phyloP scores from a whole-genome alignment of 2,888 invertebrate genomes.

The Limnephilus marmoratus region DNA sequence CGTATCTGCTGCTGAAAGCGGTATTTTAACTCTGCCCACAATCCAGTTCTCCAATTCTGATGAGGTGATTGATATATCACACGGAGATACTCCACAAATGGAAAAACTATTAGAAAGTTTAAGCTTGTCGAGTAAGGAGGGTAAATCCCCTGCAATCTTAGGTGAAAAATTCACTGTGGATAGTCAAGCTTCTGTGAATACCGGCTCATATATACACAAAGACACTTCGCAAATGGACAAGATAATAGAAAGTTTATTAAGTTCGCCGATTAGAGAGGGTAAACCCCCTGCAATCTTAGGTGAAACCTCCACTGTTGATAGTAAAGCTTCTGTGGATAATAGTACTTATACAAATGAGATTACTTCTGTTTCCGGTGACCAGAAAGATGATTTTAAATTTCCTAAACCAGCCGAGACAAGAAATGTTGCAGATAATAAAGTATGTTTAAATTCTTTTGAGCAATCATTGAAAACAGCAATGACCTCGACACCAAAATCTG shows the following conservation, averaged over 20 bases:
- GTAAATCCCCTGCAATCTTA: not conserved
- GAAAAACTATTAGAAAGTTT: not conserved
- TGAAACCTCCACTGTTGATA: too few relatives aligned
- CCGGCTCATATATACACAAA: not conserved
- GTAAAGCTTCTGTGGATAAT: not conserved
- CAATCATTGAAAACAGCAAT: constrained; percentile 22
- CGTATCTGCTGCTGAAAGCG: constrained; percentile 34
- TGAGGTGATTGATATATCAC: not conserved
- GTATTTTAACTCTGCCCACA: constrained; percentile 24
- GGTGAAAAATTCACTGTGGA: not conserved
- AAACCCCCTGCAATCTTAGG: not conserved
- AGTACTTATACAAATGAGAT: not conserved
- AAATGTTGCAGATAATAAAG: not conserved
- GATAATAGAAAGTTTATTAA: not conserved
- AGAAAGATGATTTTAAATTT: not conserved
- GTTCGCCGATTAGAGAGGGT: not conserved
- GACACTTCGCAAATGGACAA: not conserved
- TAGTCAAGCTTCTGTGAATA: not conserved
- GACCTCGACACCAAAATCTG: constrained; percentile 55
- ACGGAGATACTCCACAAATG: not conserved
- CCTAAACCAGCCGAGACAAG: not conserved
- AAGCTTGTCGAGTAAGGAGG: not conserved
- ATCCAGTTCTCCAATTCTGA: constrained; percentile 9
- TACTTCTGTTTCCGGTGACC: not conserved
- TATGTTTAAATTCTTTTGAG: constrained; percentile 29